Evolutionary conservation across 2,888 invertebrate species (phyloP), one percentile per base, ranked within the genome.

Genomic region (Caenorhabditis sp.): DNA sequence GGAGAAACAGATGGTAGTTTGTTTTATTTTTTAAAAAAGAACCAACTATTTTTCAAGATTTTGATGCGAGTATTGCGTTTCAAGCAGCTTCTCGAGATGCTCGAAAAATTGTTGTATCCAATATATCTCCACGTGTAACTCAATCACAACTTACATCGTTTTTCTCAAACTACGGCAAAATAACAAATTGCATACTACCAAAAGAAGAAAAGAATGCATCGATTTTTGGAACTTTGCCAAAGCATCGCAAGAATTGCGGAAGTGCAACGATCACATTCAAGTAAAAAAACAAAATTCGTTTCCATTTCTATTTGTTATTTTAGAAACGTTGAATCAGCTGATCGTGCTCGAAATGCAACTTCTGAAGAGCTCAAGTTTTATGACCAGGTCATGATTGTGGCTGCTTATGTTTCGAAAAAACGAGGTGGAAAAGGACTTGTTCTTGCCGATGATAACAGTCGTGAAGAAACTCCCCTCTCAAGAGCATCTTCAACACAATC

Each of bases 81-180:
- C 77, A 82, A 71, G 76, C 79, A 17, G 64, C 66, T 17, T 70
- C 70, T 0, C 53, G 70, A 14, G 82, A 82, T 50, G 79, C 81
- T n/a, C 55, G 78, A n/a, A 79, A 78, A 50, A 69, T 87, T 8
- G 71, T 81, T 14, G 86, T 88, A 8, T 76, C 79, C 0, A 88
- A 88, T 69, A 81, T 88, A 3, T 84, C 88, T 5, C 62, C 74
- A 8, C 69, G 81, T 27, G 86, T 85, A 27, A 88, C 87, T 1
- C 74, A 76, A 14, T 81, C 81, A 6, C 88, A 88, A 62, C 75
- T 88, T 26, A 84, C 86, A 43, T 81, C 84, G 1, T 88, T 88
- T 66, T 86, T 88, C 68, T 81, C 83, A 26, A 85, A 87, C 65
- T 88, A 85, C 60, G 88, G 88, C 66, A 83, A 83, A 67, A 73